Evolutionary conservation across 2,888 invertebrate species (phyloP).

Genomic region (Tetheella fluctuosa): DNA sequence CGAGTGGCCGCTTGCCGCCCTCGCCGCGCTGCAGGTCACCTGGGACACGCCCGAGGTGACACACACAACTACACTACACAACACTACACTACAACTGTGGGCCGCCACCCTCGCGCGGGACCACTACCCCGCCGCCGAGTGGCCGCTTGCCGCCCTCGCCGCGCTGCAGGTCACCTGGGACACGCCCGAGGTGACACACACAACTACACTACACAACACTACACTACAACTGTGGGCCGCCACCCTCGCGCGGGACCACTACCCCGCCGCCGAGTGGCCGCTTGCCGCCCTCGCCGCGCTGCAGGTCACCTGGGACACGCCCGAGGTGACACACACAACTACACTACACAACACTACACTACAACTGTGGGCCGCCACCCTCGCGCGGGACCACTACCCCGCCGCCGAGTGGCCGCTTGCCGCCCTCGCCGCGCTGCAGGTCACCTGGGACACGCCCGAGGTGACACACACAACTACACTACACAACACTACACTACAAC

Average conservation of each 20-base stretch:
- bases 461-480: slow-evolving; percentile 12
- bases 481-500: not conserved
- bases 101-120: no score
- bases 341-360: not conserved
- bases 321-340: slow-evolving; percentile 21
- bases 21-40: slow-evolving; percentile 91
- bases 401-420: no score
- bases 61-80: not conserved
- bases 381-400: no score
- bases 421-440: slow-evolving; percentile 92
- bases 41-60: slow-evolving; percentile 68
- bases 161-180: slow-evolving; percentile 90
- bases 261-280: no score
- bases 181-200: slow-evolving; percentile 22
- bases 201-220: not conserved
- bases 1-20: no score
- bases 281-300: slow-evolving; percentile 92
- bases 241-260: no score
- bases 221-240: no score
- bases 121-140: no score
- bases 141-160: no score
- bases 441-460: slow-evolving; percentile 83
- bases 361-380: no score
- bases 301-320: slow-evolving; percentile 87
- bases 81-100: no score